Base-by-base conservation (phyloP, 2,888 invertebrate genomes). In the Colletes collaris region DNA sequence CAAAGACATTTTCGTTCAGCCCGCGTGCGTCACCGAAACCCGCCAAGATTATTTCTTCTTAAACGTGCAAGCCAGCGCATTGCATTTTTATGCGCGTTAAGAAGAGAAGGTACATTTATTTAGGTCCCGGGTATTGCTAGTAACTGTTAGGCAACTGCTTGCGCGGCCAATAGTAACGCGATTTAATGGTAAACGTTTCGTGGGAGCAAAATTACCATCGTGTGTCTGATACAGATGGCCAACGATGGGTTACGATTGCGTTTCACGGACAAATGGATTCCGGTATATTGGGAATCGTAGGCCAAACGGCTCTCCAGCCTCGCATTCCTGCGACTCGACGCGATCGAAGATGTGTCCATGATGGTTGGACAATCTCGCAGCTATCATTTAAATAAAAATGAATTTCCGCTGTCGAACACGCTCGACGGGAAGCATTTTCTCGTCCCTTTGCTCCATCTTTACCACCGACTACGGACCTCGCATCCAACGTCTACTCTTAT, bases 161-260 rank as follows among this genome's bases (percentile, higher is more conserved):
- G 52, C 53, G 58, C 50, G 62, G 53, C 71, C 59, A 52, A 62
- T 77, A 50, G 66, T 73, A 19, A 53, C 71, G 71, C 76, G 73
- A 84, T 82, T 84, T 84, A 85, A 56, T 68, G 74, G 60, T 65
- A 63, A 79, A 82, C 60, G 78, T 66, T 82, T 73, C 50, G 35
- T 40, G 55, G 68, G n/a, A 60, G 50, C 67, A 64, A 27, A 40
- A 69, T 81, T 81, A 77, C 66, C 63, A 27, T 27, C 27, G 27
- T 27, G 27, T 27, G 27, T 27, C 27, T 27, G 27, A 27, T 27
- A 27, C 27, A 27, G 27, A 27, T 27, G 27, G 70, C 71, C 71
- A 62, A 73, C 75, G 66, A 59, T 74, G 58, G 65, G 55, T 77
- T 75, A 53, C 68, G 53, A 65, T 60, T 74, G 65, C 62, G 58